These are phyloP conservation scores for Drosophila atripex DNA, from an alignment of 2,888 invertebrate species.

Conservation along the genomic window DNA sequence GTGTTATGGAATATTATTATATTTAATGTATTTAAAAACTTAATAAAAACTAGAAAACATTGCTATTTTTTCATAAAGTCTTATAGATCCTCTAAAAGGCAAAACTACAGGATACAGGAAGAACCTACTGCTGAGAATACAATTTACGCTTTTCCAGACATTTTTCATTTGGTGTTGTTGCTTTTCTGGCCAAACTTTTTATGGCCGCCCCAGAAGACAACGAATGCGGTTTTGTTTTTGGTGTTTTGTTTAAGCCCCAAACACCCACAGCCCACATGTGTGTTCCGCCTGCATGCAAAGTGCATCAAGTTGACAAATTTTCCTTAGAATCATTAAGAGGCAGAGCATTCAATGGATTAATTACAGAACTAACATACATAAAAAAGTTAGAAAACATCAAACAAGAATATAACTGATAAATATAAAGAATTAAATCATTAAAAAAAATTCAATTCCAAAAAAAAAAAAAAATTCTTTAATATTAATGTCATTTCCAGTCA, in stretches of 20 bases:
- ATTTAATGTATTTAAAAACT: no score
- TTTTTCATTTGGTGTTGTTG: slow-evolving; percentile 56
- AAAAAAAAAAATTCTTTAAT: no score
- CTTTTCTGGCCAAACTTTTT: slow-evolving; percentile 60
- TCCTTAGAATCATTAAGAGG: slow-evolving; percentile 61
- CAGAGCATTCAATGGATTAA: slow-evolving; percentile 22
- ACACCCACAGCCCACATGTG: slow-evolving; percentile 22
- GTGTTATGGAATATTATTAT: no score
- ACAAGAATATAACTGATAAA: no score
- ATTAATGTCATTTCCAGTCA: no score
- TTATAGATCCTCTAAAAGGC: neutral
- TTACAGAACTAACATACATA: slow-evolving; percentile 28
- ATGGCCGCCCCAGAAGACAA: slow-evolving; percentile 64
- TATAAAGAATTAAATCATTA: no score
- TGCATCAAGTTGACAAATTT: slow-evolving; percentile 61
- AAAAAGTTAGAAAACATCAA: slow-evolving; percentile 5
- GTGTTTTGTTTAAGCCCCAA: slow-evolving; percentile 4
- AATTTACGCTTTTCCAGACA: slow-evolving; percentile 65
- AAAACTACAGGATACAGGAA: slow-evolving; percentile 2
- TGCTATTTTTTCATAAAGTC: neutral
- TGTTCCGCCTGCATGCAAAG: slow-evolving; percentile 49
- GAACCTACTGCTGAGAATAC: slow-evolving; percentile 58
- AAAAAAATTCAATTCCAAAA: no score
- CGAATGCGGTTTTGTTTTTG: slow-evolving; percentile 44
- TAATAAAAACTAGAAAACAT: no score